Evolutionary conservation across 2,797 vertebrate genomes (phyloP).

Genomic region (Acropternis orthonyx): DNA sequence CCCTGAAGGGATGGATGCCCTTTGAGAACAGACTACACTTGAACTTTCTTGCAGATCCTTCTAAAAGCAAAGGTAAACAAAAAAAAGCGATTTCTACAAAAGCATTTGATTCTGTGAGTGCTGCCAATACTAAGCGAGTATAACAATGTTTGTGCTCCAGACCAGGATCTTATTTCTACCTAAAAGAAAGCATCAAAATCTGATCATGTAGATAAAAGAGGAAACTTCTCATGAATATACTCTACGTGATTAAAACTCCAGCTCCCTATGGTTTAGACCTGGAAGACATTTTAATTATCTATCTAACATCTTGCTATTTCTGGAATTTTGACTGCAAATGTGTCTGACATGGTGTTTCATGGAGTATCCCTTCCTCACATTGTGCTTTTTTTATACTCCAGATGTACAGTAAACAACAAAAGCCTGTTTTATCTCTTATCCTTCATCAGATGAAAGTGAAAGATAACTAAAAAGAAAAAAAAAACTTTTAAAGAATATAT

Average conservation of each 20-base stretch:
- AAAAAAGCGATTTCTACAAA: not conserved
- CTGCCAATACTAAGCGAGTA: constrained; percentile 24
- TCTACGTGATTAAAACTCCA: constrained; percentile 75
- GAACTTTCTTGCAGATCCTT: not conserved
- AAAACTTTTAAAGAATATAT: constrained; percentile 34
- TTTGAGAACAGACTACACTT: not conserved
- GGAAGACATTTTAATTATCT: constrained; percentile 81
- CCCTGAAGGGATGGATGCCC: not conserved
- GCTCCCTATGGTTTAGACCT: constrained; percentile 74
- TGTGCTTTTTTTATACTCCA: constrained; percentile 70
- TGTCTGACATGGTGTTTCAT: constrained; percentile 75
- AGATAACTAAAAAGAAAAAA: constrained; percentile 24
- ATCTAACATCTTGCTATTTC: constrained; percentile 77
- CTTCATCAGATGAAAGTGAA: constrained; percentile 68
- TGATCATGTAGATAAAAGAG: constrained; percentile 73
- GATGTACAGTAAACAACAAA: constrained; percentile 77
- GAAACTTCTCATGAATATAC: constrained; percentile 74
- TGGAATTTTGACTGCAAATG: constrained; percentile 75
- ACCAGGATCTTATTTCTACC: constrained; percentile 57
- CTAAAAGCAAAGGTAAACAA: not conserved
- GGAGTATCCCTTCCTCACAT: constrained; percentile 72
- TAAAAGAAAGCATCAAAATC: constrained; percentile 71
- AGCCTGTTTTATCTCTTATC: constrained; percentile 73
- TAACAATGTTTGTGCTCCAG: constrained; percentile 42
- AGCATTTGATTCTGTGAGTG: not conserved